These are phyloP conservation scores for Drosophila teissieri DNA, from an alignment of 1,140 invertebrate species.

Conservation along the genomic window DNA sequence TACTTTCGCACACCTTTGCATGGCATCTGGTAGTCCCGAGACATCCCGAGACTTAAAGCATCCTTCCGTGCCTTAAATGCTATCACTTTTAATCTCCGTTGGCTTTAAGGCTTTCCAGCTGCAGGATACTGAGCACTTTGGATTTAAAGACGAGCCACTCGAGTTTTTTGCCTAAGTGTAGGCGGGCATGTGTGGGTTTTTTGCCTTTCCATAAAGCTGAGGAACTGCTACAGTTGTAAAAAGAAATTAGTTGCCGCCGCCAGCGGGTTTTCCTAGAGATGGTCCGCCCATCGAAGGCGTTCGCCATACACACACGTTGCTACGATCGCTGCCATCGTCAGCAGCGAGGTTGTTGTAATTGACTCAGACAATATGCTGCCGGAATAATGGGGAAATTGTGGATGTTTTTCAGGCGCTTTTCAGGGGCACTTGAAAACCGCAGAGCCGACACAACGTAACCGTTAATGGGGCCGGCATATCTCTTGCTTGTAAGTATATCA, in stretches of 20 bases:
- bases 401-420: background rate
- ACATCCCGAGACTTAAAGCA: background rate
- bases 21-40: background rate
- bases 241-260: conserved; percentile 74
- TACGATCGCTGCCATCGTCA: conserved; percentile 9
- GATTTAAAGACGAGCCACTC: background rate
- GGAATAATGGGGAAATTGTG: conserved; percentile 11
- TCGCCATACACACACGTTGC: background rate
- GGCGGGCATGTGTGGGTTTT: background rate
- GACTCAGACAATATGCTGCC: conserved; percentile 40
- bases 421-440: conserved; percentile 41
- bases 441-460: conserved; percentile 47
- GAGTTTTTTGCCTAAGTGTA: conserved; percentile 4
- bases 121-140: background rate
- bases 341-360: conserved; percentile 20
- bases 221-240: conserved; percentile 74
- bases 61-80: background rate
- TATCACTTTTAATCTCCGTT: conserved; percentile 2
- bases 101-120: background rate
- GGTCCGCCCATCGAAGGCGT: background rate
- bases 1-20: background rate
- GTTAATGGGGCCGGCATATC: conserved; percentile 65
- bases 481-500: conserved; percentile 61
- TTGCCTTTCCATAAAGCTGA: conserved; percentile 68
- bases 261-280: conserved; percentile 12